Evolutionary conservation across 2,888 invertebrate species (phyloP).

Genomic region (Erebia epiphron): DNA sequence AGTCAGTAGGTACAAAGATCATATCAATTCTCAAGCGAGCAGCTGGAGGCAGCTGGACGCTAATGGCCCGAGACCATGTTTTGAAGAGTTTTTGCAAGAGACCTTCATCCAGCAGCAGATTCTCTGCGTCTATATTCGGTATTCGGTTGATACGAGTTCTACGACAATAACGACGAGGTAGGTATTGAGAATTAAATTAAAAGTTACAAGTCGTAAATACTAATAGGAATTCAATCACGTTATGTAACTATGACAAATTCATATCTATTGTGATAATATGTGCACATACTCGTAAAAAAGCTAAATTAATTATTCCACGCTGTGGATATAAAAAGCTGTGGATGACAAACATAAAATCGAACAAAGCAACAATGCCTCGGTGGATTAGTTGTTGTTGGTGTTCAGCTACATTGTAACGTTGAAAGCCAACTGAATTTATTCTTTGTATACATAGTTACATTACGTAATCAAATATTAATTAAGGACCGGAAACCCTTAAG

Average conservation of each 20-base stretch:
- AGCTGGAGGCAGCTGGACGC: no score
- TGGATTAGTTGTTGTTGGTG: not conserved
- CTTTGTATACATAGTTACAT: not conserved
- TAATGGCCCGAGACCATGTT: no score
- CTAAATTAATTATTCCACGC: constrained; percentile 15
- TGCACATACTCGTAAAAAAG: constrained; percentile 5
- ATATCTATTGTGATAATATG: constrained; percentile 8
- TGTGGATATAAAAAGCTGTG: constrained; percentile 9
- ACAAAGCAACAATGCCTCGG: constrained; percentile 7
- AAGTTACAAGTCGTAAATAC: not conserved
- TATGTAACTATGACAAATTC: not conserved
- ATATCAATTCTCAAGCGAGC: no score
- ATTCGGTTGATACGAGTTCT: no score
- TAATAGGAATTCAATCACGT: not conserved
- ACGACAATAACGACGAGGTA: no score
- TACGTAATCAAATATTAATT: constrained; percentile 12
- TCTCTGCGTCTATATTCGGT: no score
- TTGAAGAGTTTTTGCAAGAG: no score
- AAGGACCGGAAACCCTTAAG: not conserved
- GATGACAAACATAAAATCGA: constrained; percentile 16
- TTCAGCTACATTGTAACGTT: constrained; percentile 9
- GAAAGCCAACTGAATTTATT: constrained; percentile 6
- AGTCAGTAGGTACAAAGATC: no score
- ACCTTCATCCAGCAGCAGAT: no score
- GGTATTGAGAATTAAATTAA: not conserved